Percentiles rank a stretch among this genome's conserved stretches.
Evolutionary conservation across 2,888 invertebrate species (phyloP).

Genomic region (Lepeophtheirus nordmannii): DNA sequence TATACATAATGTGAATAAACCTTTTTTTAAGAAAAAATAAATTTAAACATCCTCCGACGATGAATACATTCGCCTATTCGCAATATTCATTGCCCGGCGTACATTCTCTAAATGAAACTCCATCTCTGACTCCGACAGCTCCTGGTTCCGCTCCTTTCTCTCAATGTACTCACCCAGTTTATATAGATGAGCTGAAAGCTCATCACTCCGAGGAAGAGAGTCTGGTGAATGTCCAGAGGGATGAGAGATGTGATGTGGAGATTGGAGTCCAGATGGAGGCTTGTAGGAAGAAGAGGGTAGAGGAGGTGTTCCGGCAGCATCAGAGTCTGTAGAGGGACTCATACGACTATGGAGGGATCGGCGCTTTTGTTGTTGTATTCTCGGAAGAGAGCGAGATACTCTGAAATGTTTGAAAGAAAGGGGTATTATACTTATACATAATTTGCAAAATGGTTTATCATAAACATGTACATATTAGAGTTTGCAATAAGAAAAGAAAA

Average conservation of each 20-base stretch:
- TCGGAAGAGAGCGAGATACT: not conserved
- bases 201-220: conserved; percentile 3
- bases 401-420: not conserved
- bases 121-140: not conserved
- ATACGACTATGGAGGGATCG: conserved; percentile 1
- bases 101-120: not conserved
- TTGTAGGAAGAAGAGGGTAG: not conserved
- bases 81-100: not conserved
- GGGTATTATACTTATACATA: no score
- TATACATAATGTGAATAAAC: no score
- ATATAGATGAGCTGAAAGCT: conserved; percentile 4
- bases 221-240: not conserved
- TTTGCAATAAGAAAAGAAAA: no score
- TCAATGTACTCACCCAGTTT: conserved; percentile 11
- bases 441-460: no score
- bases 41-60: not conserved
- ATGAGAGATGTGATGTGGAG: not conserved
- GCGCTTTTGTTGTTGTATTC: not conserved
- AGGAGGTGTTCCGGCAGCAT: not conserved
- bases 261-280: not conserved
- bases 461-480: no score
- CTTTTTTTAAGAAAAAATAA: no score
- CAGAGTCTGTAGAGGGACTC: not conserved
- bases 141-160: not conserved
- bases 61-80: not conserved